These are phyloP conservation scores for Apostichopus japonicus DNA, from an alignment of 35 echinoderm and acorn worm genomes.

Conservation along the genomic window DNA sequence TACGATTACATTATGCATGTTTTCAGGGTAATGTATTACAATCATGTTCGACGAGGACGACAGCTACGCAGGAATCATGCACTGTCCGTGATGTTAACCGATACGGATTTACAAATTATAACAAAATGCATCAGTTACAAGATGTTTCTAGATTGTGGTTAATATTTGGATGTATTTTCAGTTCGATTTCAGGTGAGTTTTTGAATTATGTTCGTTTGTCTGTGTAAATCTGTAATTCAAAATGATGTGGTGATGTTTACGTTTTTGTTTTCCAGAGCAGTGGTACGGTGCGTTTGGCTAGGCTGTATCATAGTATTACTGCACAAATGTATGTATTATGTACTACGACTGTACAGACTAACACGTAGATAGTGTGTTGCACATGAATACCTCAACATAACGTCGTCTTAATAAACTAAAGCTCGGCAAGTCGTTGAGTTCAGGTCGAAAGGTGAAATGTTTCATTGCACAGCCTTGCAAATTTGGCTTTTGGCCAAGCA, in stretches of 20 bases:
- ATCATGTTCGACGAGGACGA: neutral
- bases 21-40: conserved; percentile 6
- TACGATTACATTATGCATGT: neutral
- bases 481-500: neutral
- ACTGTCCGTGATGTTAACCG: conserved; percentile 17
- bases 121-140: conserved; percentile 19
- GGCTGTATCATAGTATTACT: neutral
- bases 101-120: neutral
- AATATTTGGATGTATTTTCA: neutral
- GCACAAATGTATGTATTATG: neutral
- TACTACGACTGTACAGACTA: neutral
- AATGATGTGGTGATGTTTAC: neutral
- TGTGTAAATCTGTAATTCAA: neutral
- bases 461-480: neutral
- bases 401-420: neutral
- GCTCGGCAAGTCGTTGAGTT: neutral
- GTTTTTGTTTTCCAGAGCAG: neutral
- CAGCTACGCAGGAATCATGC: neutral
- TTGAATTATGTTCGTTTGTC: neutral
- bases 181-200: conserved; percentile 14
- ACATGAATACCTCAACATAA: neutral
- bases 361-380: neutral
- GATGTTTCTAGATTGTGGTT: conserved; percentile 19
- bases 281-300: neutral
- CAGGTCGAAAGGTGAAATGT: conserved; percentile 13